phyloP scores from a whole-genome alignment of 1,140 invertebrate genomes.

The Caerostris darwini region DNA sequence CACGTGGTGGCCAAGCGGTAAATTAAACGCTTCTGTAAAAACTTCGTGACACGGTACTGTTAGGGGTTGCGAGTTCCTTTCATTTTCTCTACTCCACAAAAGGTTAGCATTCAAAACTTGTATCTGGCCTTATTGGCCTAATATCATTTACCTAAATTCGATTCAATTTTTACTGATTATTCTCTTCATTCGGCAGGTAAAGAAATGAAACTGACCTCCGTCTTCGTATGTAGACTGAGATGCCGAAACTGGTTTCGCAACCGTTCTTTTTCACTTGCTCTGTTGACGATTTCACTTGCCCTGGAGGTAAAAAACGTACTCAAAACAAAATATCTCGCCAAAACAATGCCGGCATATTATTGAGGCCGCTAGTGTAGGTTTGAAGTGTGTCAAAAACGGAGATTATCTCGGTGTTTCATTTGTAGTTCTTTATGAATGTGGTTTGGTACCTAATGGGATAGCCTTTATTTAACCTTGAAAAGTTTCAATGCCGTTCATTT shows the following conservation, averaged over 20 bases:
- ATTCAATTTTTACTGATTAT: slow-evolving; percentile 24
- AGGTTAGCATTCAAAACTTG: slow-evolving; percentile 32
- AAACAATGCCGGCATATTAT: slow-evolving; percentile 24
- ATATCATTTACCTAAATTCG: slow-evolving; percentile 63
- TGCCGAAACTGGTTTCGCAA: slow-evolving; percentile 53
- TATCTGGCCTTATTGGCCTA: slow-evolving; percentile 60
- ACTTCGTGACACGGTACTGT: neutral
- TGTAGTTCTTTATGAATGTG: neutral
- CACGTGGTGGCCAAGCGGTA: neutral
- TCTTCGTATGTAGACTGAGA: slow-evolving; percentile 46
- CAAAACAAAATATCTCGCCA: slow-evolving; percentile 40
- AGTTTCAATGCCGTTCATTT: slow-evolving; percentile 15
- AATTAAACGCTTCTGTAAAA: neutral
- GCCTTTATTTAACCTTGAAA: slow-evolving; percentile 32
- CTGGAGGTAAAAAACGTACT: slow-evolving; percentile 26
- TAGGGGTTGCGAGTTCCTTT: neutral
- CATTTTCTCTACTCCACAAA: slow-evolving; percentile 24
- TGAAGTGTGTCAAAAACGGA: slow-evolving; percentile 15
- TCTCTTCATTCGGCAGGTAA: neutral
- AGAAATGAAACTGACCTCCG: slow-evolving; percentile 58
- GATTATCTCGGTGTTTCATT: neutral
- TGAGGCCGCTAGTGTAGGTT: slow-evolving; percentile 21
- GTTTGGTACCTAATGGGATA: neutral
- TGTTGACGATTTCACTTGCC: slow-evolving; percentile 35
- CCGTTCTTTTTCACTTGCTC: slow-evolving; percentile 19